Percentiles rank a stretch among this genome's conserved stretches.
phyloP scores from a whole-genome alignment of 1,140 invertebrate species.

The Trypoxylus dichotomus region DNA sequence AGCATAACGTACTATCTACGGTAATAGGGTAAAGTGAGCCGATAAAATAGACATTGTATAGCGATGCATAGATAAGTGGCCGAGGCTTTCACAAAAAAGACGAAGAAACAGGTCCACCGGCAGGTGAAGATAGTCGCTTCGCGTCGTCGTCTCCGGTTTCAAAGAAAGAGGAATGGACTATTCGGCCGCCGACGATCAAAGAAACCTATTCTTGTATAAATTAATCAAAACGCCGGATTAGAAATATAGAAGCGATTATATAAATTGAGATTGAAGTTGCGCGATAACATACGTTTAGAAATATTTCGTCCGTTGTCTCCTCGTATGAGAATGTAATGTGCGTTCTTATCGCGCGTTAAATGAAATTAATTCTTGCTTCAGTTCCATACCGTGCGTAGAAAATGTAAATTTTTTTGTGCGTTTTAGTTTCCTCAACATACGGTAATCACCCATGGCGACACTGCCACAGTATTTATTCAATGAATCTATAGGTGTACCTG shows the following conservation, averaged over 20 bases:
- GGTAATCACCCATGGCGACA: too few relatives aligned
- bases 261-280: constrained; percentile 20
- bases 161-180: constrained; percentile 1
- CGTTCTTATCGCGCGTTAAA: constrained; percentile 9
- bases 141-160: constrained; percentile 3
- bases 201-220: constrained; percentile 23
- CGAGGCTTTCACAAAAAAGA: background rate
- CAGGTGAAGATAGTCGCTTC: constrained; percentile 14
- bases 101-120: constrained; percentile 11
- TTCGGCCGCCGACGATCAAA: constrained; percentile 18
- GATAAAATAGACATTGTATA: constrained; percentile 22
- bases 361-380: constrained; percentile 1
- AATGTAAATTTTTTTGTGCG: background rate
- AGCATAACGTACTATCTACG: constrained; percentile 5
- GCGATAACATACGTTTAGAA: background rate
- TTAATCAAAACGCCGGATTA: constrained; percentile 25
- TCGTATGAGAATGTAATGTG: constrained; percentile 21
- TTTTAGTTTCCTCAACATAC: background rate
- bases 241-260: constrained; percentile 24
- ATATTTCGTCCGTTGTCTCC: constrained; percentile 23
- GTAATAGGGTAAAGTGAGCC: constrained; percentile 8
- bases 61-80: constrained; percentile 22
- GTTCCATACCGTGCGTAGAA: background rate
- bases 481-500: too few relatives aligned
- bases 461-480: too few relatives aligned